A percentile compares a stretch with the other conserved stretches of the same genome.
Evolutionary conservation across 1,140 invertebrate species (phyloP).

Genomic region (Diachasma alloeum): DNA sequence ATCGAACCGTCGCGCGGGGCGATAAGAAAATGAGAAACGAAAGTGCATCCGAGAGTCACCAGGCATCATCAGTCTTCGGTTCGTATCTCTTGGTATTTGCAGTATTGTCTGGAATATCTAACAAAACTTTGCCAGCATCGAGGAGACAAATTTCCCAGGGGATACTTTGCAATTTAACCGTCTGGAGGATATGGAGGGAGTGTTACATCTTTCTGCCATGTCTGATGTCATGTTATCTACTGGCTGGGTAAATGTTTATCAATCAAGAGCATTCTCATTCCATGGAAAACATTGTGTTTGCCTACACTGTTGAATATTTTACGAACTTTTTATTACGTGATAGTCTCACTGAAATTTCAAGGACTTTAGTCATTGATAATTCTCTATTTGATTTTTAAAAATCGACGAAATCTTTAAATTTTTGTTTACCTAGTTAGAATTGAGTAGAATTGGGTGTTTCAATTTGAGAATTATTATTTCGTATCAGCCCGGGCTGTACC

Average conservation of each 20-base stretch:
- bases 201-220: background rate
- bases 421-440: no score
- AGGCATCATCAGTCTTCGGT: slow-evolving; percentile 44
- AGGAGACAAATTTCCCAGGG: slow-evolving; percentile 48
- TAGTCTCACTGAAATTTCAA: no score
- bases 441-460: no score
- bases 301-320: no score
- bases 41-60: slow-evolving; percentile 19
- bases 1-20: slow-evolving; percentile 22
- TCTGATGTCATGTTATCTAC: background rate
- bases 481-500: no score
- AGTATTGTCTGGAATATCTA: slow-evolving; percentile 13
- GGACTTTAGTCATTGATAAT: no score
- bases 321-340: no score
- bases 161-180: slow-evolving; percentile 51
- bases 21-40: slow-evolving; percentile 41
- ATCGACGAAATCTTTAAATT: no score
- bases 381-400: no score
- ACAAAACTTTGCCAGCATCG: slow-evolving; percentile 9
- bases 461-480: no score
- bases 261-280: background rate
- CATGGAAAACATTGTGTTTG: no score
- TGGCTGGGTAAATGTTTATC: background rate
- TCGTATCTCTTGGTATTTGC: slow-evolving; percentile 28
- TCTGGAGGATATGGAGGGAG: slow-evolving; percentile 28